phyloP scores from a whole-genome alignment of 1,140 invertebrate genomes.

The Lepidurus arcticus region DNA sequence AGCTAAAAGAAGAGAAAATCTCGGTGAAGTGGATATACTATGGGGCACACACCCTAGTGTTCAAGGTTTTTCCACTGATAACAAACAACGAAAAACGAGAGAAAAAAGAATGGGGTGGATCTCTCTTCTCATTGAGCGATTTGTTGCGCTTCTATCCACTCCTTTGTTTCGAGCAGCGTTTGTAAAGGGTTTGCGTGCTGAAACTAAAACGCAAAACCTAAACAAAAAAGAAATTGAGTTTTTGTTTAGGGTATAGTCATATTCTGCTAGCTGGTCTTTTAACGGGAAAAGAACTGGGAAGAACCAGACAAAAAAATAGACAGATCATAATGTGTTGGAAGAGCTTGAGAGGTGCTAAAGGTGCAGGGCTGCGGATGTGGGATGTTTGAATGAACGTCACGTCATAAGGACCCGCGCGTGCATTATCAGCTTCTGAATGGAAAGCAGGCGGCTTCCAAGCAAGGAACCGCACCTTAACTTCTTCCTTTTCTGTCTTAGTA shows the following conservation, averaged over 20 bases:
- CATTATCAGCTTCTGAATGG: constrained; percentile 19
- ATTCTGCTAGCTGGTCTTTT: neutral
- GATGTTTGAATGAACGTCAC: constrained; percentile 13
- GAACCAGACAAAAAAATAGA: constrained; percentile 1
- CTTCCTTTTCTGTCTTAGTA: constrained; percentile 3
- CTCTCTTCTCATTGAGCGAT: constrained; percentile 18
- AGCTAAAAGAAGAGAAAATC: neutral
- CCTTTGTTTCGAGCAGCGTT: neutral
- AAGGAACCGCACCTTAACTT: constrained; percentile 19
- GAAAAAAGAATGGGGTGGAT: neutral
- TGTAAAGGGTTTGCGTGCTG: neutral
- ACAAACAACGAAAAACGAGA: neutral
- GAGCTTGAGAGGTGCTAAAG: neutral
- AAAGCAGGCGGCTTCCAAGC: constrained; percentile 20
- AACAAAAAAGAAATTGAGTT: neutral
- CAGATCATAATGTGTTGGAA: constrained; percentile 11
- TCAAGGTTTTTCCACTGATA: neutral
- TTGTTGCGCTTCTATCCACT: constrained; percentile 12
- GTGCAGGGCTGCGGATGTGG: neutral
- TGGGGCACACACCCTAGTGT: neutral
- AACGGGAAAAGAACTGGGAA: constrained; percentile 2
- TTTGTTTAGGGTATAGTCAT: neutral
- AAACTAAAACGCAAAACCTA: neutral
- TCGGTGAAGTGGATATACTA: neutral
- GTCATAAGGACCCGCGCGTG: constrained; percentile 20